Evolutionary conservation across 2,888 invertebrate species (phyloP), one percentile per base, ranked within the genome.

Genomic region (Ornithoptera alexandrae): DNA sequence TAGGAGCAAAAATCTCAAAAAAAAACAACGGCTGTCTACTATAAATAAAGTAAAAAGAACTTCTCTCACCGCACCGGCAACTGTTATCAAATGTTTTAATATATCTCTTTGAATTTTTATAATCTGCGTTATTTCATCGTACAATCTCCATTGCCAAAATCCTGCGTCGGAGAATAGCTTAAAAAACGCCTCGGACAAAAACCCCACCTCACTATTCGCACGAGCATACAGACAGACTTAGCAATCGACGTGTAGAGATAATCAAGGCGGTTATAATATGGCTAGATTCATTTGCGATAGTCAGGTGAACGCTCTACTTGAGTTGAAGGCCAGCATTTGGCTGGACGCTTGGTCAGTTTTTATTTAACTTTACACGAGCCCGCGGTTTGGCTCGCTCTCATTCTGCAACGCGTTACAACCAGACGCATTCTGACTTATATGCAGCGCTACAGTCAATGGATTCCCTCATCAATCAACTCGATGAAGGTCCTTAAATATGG

Each of bases 271-370:
- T 78, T 78, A 72, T 76, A 78, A 81, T 81, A 78, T 78, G 80
- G 81, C 81, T 79, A 84, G 85, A 84, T 84, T 80, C 80, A 78
- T 79, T 78, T 76, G 77, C 77, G 79, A 79, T 82, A 81, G 80
- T 68, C 84, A 88, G 90, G 88, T 92, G 89, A 92, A 90, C 80
- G 90, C 81, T 88, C 89, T 84, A 79, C 75, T 82, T 80, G 81
- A 81, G 84, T 86, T 87, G 89, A 91, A 92, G 89, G 92, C 89
- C 90, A 87, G 75, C 77, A 77, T 81, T 84, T 57, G 65, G 42
- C 53, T 67, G 70, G 68, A 73, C 81, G 86, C 84, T 87, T 86
- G 86, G 86, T 84, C 81, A 84, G 85, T 87, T 89, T 90, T 87
- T 88, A 86, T 83, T 81, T 83, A 80, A 82, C 79, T 83, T 79